Evolutionary conservation across 2,113 vertebrate species (phyloP).

Genomic region (Euleptes europaea): DNA sequence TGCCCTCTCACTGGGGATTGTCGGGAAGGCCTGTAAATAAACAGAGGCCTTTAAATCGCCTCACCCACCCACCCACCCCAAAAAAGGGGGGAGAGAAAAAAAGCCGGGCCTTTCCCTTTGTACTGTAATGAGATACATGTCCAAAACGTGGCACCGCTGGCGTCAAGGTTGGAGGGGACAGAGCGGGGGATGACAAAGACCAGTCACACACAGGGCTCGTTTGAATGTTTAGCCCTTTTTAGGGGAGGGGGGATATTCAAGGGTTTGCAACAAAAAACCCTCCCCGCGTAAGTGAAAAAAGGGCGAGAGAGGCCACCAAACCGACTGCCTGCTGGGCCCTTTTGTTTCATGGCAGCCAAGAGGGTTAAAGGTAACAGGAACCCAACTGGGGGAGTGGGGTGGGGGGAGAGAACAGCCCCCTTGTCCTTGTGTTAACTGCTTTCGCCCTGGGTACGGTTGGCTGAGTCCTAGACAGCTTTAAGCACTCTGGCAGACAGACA

Average conservation of each 20-base stretch:
- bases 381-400: conserved; percentile 1
- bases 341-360: conserved; percentile 1
- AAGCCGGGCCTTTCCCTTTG: neutral
- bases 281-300: neutral
- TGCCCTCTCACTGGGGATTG: conserved; percentile 7
- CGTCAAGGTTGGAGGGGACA: neutral
- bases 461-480: conserved; percentile 50
- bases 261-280: conserved; percentile 22
- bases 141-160: conserved; percentile 15
- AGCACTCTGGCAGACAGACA: conserved; percentile 15
- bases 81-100: neutral
- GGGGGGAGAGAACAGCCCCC: neutral
- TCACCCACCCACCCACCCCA: neutral
- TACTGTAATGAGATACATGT: conserved; percentile 25
- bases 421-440: conserved; percentile 28
- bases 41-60: conserved; percentile 38
- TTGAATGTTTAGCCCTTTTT: conserved; percentile 21
- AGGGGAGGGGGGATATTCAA: conserved; percentile 2
- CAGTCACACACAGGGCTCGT: conserved; percentile 15
- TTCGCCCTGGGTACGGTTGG: conserved; percentile 23
- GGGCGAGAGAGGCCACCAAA: neutral
- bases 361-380: conserved; percentile 32
- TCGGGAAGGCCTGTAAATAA: conserved; percentile 11
- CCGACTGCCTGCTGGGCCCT: neutral
- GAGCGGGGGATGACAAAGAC: conserved; percentile 13